phyloP scores from a whole-genome alignment of 2,888 invertebrate species.

The Tenthredo distinguenda region DNA sequence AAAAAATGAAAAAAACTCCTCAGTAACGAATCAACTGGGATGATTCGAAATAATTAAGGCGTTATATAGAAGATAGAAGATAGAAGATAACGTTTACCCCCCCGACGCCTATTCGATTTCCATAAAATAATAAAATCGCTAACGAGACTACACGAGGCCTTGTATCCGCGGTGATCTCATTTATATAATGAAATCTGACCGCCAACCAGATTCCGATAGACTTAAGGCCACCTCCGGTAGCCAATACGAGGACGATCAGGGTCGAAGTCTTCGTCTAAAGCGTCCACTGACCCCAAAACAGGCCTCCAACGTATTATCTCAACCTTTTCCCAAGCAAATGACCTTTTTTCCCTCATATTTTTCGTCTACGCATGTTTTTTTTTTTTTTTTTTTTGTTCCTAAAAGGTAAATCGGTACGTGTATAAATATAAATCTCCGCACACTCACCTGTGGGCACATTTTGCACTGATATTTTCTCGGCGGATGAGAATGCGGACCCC shows the following conservation, averaged over 20 bases:
- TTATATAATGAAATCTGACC: constrained; percentile 38
- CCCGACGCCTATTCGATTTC: constrained; percentile 15
- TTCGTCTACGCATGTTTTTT: neutral
- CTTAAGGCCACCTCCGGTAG: neutral
- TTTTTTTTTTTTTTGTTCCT: neutral
- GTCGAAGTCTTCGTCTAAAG: neutral
- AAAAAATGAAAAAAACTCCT: neutral
- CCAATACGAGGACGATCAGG: neutral
- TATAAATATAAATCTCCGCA: constrained; percentile 35
- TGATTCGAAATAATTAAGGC: neutral
- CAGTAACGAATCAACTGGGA: neutral
- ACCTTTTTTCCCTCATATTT: neutral
- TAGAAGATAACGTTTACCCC: neutral
- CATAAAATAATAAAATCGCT: constrained; percentile 33
- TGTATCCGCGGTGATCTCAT: constrained; percentile 49
- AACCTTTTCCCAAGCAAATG: neutral
- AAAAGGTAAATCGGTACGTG: neutral
- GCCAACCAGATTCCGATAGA: constrained; percentile 17
- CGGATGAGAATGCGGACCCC: constrained; percentile 76
- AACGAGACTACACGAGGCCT: constrained; percentile 24
- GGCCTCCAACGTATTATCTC: neutral
- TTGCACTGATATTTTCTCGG: constrained; percentile 96
- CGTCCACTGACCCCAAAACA: constrained; percentile 42
- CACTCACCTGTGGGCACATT: constrained; percentile 97
- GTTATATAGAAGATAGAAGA: neutral